These are phyloP conservation scores for Sinocyclocheilus rhinocerous DNA, from an alignment of 2,113 vertebrate genomes.

Conservation along the genomic window DNA sequence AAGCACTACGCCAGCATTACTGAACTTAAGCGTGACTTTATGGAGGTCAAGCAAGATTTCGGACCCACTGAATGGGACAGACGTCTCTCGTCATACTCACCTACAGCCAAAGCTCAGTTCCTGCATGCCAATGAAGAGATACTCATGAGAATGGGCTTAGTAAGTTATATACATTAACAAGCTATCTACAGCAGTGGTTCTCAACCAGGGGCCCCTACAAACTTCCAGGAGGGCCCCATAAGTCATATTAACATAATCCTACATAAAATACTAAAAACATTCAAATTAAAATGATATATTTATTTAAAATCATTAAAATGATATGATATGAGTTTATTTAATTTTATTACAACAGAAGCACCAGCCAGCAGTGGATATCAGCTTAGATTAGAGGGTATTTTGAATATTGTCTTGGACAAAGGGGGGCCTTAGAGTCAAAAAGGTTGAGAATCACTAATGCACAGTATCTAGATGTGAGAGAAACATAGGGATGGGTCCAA, in stretches of 20 bases:
- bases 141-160: slow-evolving; percentile 79
- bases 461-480: neutral
- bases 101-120: slow-evolving; percentile 76
- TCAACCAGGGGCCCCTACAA: neutral
- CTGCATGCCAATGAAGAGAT: slow-evolving; percentile 71
- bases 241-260: neutral
- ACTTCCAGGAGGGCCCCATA: neutral
- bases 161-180: slow-evolving; percentile 74
- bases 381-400: neutral
- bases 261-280: no score
- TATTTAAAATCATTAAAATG: no score
- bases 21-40: slow-evolving; percentile 94
- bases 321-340: no score
- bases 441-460: neutral
- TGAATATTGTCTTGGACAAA: neutral
- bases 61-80: slow-evolving; percentile 96
- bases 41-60: slow-evolving; percentile 87
- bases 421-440: neutral
- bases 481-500: slow-evolving; percentile 30
- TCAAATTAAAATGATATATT: no score
- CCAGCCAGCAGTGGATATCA: neutral
- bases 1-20: slow-evolving; percentile 93
- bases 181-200: neutral
- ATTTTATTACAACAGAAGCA: no score
- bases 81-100: slow-evolving; percentile 92